A percentile compares a stretch with the other conserved stretches of the same genome.
Evolutionary conservation across 1,140 invertebrate genomes (phyloP).

Genomic region (Eumaeus atala): DNA sequence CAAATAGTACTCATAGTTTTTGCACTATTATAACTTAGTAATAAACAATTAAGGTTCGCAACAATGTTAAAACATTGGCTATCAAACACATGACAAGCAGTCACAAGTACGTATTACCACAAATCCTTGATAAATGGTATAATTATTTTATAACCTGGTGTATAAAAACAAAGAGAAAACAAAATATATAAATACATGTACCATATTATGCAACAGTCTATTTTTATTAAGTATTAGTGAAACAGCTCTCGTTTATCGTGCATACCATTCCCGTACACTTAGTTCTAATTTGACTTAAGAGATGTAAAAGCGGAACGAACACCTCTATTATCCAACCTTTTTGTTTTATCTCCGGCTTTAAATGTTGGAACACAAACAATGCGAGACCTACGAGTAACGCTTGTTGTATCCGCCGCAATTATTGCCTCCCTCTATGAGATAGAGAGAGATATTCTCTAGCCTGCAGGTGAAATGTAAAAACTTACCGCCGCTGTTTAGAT

Average conservation of each 20-base stretch:
- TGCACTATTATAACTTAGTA: too few species aligned
- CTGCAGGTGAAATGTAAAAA: constrained; percentile 47
- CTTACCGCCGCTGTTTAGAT: constrained; percentile 33
- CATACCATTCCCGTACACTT: constrained; percentile 2
- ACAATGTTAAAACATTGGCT: too few species aligned
- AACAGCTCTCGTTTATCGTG: constrained; percentile 6
- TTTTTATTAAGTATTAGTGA: constrained; percentile 2
- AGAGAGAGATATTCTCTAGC: constrained; percentile 32
- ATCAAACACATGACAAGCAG: too few species aligned
- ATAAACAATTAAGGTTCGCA: too few species aligned
- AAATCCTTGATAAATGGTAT: too few species aligned
- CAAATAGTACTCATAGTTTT: too few species aligned
- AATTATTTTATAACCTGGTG: too few species aligned
- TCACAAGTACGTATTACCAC: too few species aligned
- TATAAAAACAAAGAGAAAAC: too few species aligned
- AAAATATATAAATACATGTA: too few species aligned
- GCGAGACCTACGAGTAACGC: constrained; percentile 36
- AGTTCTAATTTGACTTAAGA: constrained; percentile 30
- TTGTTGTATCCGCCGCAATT: constrained; percentile 38
- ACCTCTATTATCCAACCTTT: constrained; percentile 36
- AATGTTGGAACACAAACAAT: constrained; percentile 33
- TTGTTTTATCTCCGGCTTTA: constrained; percentile 39
- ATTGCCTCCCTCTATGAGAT: constrained; percentile 42
- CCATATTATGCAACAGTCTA: background rate
- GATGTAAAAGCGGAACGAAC: constrained; percentile 34